Base-by-base conservation (phyloP, 2,113 vertebrate species). In the Meleagris gallopavo region DNA sequence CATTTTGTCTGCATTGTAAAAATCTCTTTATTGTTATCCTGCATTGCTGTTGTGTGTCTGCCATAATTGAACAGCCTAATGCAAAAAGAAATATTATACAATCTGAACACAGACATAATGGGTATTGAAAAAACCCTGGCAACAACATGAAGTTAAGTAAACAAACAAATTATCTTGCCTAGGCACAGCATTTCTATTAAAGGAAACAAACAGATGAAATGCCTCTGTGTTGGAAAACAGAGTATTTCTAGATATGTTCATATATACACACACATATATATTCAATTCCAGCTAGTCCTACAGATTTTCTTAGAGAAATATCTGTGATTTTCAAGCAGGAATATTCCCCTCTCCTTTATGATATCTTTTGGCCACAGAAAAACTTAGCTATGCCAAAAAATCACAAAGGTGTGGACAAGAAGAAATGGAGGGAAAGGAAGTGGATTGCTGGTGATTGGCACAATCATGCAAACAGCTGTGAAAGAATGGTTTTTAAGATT, bases 51-150 rank as follows among this genome's bases (percentile, higher is more conserved):
- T 90, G 65, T 88, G 64, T 88, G 83, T 72, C 78, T 85, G 67
- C 64, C 5, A 3, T 88, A 94, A 96, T 74, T 64, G 83, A 93
- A 90, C 58, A 82, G 71, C 57, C 67, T 83, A 83, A 88, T 65
- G 87, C 74, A 88, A 90, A 90, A 94, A 89, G 86, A 93, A 94
- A 88, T 76, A 94, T 88, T 92, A 89, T 67, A 81, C 86, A 86
- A 73, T 85, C 78, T 83, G 57, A 92, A 80, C 74, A 91, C 45
- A 94, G 89, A 90, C 61, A 89, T 67, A 90, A 87, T 89, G 66
- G 52, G 5, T 57, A 82, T 93, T 46, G 64, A 91, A 94, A 96
- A 84, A 80, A 54, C 69, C 72, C 72, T 90, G 71, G 88, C 77
- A 95, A 85, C 60, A 90, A 46, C 18, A 38, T 88, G 67, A 83